Evolutionary conservation across 2,113 vertebrate species (phyloP).

Genomic region (Heteronetta atricapilla): DNA sequence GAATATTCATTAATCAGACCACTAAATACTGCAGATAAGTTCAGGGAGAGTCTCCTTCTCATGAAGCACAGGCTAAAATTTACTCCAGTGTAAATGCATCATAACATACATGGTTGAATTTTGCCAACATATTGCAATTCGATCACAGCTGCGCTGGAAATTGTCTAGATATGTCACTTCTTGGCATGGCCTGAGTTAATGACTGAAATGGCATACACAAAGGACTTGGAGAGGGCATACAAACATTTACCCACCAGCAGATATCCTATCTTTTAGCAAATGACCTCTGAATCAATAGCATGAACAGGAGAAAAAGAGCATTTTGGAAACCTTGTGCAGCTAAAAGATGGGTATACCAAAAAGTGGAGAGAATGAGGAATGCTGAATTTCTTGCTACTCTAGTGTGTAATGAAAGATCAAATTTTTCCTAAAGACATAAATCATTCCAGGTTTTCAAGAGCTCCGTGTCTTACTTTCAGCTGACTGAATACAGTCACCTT

Average conservation of each 20-base stretch:
- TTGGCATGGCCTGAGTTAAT: not conserved
- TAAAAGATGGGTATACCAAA: not conserved
- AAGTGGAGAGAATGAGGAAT: not conserved
- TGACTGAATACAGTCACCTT: constrained; percentile 49
- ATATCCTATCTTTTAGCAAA: not conserved
- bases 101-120: not conserved
- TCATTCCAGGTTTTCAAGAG: constrained; percentile 20
- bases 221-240: not conserved
- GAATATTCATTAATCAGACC: constrained; percentile 1
- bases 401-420: not conserved
- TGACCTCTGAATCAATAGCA: not conserved
- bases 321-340: not conserved
- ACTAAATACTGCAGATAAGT: not conserved
- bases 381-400: not conserved
- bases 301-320: not conserved
- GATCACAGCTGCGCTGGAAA: not conserved
- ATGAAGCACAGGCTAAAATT: not conserved
- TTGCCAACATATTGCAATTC: not conserved
- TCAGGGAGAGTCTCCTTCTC: not conserved
- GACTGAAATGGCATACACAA: not conserved
- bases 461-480: not conserved
- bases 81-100: not conserved
- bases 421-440: not conserved
- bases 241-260: not conserved
- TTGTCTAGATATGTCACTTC: not conserved